Evolutionary conservation across 2,888 invertebrate species (phyloP).

Genomic region (Anoncus sp.): DNA sequence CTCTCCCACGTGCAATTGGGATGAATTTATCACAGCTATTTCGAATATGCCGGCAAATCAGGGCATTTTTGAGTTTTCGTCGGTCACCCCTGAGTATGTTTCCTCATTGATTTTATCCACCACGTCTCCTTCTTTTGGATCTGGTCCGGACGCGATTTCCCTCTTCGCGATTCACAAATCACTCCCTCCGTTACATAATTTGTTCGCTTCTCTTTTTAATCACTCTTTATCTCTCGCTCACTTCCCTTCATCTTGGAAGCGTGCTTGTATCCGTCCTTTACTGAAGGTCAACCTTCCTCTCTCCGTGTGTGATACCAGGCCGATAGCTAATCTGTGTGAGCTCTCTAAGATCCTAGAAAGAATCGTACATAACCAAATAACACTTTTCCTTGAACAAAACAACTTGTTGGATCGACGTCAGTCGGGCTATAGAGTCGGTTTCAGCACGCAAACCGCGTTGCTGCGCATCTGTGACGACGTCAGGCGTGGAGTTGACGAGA

Average conservation of each 20-base stretch:
- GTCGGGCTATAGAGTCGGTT: constrained; percentile 4
- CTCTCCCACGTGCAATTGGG: background rate
- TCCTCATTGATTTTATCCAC: background rate
- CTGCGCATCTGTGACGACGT: constrained; percentile 26
- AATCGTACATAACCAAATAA: constrained; percentile 10
- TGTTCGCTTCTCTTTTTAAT: background rate
- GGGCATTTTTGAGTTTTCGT: background rate
- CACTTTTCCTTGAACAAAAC: background rate
- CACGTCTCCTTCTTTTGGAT: background rate
- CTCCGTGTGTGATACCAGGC: background rate
- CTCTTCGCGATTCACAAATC: background rate
- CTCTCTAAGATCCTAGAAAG: constrained; percentile 33
- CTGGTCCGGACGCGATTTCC: constrained; percentile 1
- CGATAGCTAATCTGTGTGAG: background rate
- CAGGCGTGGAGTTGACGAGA: constrained; percentile 6
- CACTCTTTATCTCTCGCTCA: background rate
- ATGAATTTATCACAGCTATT: background rate
- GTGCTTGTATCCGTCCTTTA: background rate
- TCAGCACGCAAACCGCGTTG: constrained; percentile 28
- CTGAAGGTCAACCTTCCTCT: background rate
- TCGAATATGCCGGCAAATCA: background rate
- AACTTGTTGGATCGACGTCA: constrained; percentile 13
- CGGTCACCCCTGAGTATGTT: background rate
- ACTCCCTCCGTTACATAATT: background rate
- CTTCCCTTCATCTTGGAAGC: background rate